Base-by-base conservation (phyloP, 2,888 invertebrate species). In the Temnothorax unifasciatus region DNA sequence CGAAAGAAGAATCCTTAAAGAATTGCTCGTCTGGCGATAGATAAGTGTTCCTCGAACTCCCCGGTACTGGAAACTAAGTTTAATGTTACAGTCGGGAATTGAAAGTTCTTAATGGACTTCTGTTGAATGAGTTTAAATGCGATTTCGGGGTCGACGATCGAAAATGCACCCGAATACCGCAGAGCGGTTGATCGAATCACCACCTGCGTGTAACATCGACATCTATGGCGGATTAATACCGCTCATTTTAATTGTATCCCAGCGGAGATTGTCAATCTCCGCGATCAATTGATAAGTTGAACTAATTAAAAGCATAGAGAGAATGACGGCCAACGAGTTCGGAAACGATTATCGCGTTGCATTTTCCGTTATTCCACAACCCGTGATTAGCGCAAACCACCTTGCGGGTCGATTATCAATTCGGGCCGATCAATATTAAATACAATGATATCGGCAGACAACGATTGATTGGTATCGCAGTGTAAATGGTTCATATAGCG, bases 61-160 rank as follows among this genome's bases (percentile, higher is more conserved):
- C 13, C 29, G 18, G 13, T 29, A 41, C 47, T 18, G 44, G 57
- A 18, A 79, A 57, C 44, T 21, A 59, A 73, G 74, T 81, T 73
- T 81, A 81, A 81, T 73, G 79, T 73, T 73, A 59, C 74, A 47
- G 59, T 73, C 47, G 79, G 74, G 79, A 81, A 73, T 81, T 59
- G 74, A 59, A 81, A 81, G 59, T 81, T 81, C 59, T 59, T 81
- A 81, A 81, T 81, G 79, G 79, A 81, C 74, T 73, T 73, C 38
- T 59, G 79, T 59, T 59, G 74, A 81, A 81, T 81, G 74, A 47
- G 74, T 81, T 81, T 73, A 73, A 81, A 59, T 59, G 34, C 59
- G 59, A 81, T 73, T 81, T 81, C 18, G 79, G 74, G 47, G 18
- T 73, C 34, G 74, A 41, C 47, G 74, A 38, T 59, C 79, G 79